Percentiles rank a stretch among this genome's conserved stretches.
Conservation (phyloP, 2,113 vertebrate species). For the Dascyllus trimaculatus region DNA sequence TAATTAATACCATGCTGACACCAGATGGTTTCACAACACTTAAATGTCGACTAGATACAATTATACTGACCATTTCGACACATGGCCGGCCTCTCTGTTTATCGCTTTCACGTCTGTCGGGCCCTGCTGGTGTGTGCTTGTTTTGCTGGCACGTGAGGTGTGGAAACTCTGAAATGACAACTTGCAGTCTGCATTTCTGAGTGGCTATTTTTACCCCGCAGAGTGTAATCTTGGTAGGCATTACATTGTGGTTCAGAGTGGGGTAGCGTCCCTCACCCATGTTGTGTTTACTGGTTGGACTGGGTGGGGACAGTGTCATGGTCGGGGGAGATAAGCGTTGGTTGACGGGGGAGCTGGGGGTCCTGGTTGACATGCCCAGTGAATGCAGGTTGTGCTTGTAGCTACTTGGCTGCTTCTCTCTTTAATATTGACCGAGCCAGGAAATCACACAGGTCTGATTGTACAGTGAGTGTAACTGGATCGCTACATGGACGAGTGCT, state of each 20-base stretch:
- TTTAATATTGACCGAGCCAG: slow-evolving; percentile 31
- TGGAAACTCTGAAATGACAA: slow-evolving; percentile 67
- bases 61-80: slow-evolving; percentile 51
- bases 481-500: slow-evolving; percentile 24
- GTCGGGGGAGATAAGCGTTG: slow-evolving; percentile 73
- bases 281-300: slow-evolving; percentile 65
- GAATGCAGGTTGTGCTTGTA: slow-evolving; percentile 1
- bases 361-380: neutral
- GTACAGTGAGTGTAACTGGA: slow-evolving; percentile 64
- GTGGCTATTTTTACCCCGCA: slow-evolving; percentile 78
- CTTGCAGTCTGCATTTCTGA: slow-evolving; percentile 39
- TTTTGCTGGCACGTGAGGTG: slow-evolving; percentile 65
- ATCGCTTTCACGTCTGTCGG: slow-evolving; percentile 15
- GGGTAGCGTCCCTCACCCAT: slow-evolving; percentile 13
- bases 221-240: slow-evolving; percentile 53
- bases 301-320: slow-evolving; percentile 74
- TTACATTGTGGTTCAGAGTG: slow-evolving; percentile 4
- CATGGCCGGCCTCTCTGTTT: slow-evolving; percentile 13
- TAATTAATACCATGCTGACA: slow-evolving; percentile 48
- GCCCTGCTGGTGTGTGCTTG: slow-evolving; percentile 26
- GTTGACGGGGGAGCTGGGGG: neutral
- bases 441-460: slow-evolving; percentile 35
- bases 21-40: slow-evolving; percentile 60
- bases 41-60: slow-evolving; percentile 56
- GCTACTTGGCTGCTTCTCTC: slow-evolving; percentile 14